Conservation (phyloP, 2,888 invertebrate genomes). For the Brassicogethes aeneus region DNA sequence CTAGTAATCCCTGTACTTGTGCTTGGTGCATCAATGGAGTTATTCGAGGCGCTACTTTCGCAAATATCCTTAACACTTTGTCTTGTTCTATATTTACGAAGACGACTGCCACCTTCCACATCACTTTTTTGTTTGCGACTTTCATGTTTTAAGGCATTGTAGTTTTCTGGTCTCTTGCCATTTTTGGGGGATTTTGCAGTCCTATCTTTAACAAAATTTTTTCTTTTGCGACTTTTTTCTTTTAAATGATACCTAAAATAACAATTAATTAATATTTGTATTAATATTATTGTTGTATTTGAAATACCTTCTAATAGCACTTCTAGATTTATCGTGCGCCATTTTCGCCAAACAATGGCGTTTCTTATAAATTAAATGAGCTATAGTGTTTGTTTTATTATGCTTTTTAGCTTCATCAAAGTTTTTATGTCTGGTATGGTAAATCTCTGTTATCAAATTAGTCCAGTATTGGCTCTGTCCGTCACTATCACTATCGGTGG, state of each 20-base stretch:
- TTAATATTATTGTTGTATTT: no score
- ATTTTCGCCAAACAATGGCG: conserved; percentile 56
- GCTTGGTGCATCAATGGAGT: conserved; percentile 51
- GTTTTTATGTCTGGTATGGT: conserved; percentile 33
- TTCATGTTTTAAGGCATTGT: conserved; percentile 6
- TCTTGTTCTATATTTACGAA: conserved; percentile 29
- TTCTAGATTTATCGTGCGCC: conserved; percentile 48
- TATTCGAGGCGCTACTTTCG: conserved; percentile 35
- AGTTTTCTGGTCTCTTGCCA: no score
- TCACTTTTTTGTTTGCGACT: conserved; percentile 9
- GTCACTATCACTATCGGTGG: conserved; percentile 31
- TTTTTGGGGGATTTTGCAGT: conserved; percentile 20
- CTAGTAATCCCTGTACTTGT: conserved; percentile 52
- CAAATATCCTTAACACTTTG: conserved; percentile 27
- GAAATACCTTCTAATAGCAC: conserved; percentile 33
- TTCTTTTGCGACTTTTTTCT: conserved; percentile 22
- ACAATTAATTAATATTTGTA: neutral
- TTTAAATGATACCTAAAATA: conserved; percentile 21
- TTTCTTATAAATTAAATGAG: conserved; percentile 64
- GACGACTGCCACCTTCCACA: conserved; percentile 13
- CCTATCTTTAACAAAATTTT: conserved; percentile 22
- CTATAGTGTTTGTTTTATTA: conserved; percentile 51
- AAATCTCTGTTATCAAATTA: conserved; percentile 21
- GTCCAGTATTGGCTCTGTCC: conserved; percentile 17
- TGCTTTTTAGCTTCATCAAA: conserved; percentile 27